A percentile compares a stretch with the other conserved stretches of the same genome.
phyloP scores from a whole-genome alignment of 2,113 vertebrate species.

The Empidonax traillii region DNA sequence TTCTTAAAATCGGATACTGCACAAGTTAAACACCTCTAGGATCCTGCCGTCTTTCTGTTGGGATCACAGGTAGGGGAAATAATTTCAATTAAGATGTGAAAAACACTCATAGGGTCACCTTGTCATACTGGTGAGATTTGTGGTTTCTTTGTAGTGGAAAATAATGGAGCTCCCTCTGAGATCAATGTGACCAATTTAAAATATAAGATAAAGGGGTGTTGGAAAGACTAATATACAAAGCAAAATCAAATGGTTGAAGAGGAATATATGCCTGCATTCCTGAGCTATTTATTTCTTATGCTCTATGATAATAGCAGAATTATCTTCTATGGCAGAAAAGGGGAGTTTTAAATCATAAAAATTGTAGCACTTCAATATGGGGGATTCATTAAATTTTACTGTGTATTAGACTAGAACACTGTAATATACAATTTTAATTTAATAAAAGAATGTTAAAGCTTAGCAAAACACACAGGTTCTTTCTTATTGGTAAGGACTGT shows the following conservation, averaged over 20 bases:
- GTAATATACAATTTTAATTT: neutral
- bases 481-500: neutral
- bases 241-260: neutral
- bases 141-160: constrained; percentile 15
- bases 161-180: neutral
- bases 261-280: neutral
- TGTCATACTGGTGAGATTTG: neutral
- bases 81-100: constrained; percentile 1
- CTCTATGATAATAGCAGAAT: neutral
- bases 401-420: neutral
- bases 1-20: neutral
- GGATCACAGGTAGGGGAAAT: neutral
- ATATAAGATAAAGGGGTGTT: neutral
- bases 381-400: neutral
- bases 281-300: neutral
- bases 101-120: neutral
- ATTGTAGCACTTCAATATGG: neutral
- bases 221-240: neutral
- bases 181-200: neutral
- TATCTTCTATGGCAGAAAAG: neutral
- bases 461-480: neutral
- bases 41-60: constrained; percentile 34
- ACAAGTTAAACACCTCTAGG: neutral
- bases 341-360: neutral
- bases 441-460: neutral